phyloP scores from a whole-genome alignment of 2,888 invertebrate genomes.

The Zygogramma bicolorata region DNA sequence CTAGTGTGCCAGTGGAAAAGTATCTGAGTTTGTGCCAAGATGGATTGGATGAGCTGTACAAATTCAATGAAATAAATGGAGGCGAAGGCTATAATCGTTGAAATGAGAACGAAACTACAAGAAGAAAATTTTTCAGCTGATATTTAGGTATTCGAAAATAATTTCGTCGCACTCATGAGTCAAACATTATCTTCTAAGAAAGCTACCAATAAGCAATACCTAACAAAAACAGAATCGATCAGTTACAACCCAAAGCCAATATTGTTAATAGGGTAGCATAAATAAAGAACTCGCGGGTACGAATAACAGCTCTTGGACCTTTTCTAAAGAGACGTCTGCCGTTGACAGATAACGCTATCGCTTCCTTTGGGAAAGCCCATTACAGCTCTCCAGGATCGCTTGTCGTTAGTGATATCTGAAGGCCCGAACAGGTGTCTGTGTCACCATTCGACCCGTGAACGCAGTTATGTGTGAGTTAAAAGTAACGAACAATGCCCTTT shows the following conservation, averaged over 20 bases:
- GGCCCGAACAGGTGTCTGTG: conserved; percentile 63
- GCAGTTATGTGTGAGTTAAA: conserved; percentile 53
- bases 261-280: conserved; percentile 49
- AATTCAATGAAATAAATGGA: too few species aligned
- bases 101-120: too few species aligned
- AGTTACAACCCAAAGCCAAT: background rate
- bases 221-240: too few species aligned
- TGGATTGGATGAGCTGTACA: too few species aligned
- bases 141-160: too few species aligned
- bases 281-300: conserved; percentile 40
- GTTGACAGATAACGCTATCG: conserved; percentile 65
- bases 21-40: too few species aligned
- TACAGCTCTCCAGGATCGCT: conserved; percentile 61
- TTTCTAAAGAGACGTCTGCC: conserved; percentile 58
- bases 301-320: conserved; percentile 51
- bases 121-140: too few species aligned
- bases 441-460: conserved; percentile 53
- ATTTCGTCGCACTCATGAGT: too few species aligned
- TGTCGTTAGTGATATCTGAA: conserved; percentile 60
- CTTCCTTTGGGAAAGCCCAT: conserved; percentile 60
- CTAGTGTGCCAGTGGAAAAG: too few species aligned
- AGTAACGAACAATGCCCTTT: conserved; percentile 48
- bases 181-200: too few species aligned
- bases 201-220: too few species aligned
- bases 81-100: too few species aligned